Conservation (phyloP, 1,140 invertebrate genomes). For the Drosophila mayri region DNA sequence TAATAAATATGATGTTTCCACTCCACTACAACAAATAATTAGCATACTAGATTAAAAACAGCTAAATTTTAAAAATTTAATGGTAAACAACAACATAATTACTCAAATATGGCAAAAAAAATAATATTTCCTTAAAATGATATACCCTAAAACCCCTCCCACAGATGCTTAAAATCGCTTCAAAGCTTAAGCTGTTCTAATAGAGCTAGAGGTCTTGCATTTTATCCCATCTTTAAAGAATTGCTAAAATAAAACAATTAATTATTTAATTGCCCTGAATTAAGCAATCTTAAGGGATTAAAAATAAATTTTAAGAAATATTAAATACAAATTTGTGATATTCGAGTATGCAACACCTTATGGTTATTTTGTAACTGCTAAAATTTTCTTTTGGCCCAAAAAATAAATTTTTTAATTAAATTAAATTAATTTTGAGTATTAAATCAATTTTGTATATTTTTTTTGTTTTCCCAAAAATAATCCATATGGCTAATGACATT, state of each 20-base stretch:
- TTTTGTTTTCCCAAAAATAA: background rate
- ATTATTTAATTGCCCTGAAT: background rate
- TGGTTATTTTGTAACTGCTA: too few species aligned
- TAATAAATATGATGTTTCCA: background rate
- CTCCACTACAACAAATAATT: background rate
- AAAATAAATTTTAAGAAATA: background rate
- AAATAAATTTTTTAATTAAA: too few species aligned
- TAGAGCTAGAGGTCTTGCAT: background rate
- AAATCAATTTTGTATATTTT: slow-evolving; percentile 1
- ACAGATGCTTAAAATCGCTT: background rate
- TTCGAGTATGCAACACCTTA: too few species aligned
- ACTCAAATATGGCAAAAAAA: too few species aligned
- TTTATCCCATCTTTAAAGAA: background rate
- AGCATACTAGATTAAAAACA: background rate
- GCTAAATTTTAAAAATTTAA: background rate
- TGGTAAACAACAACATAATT: background rate
- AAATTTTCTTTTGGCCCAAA: too few species aligned
- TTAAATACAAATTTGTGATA: background rate
- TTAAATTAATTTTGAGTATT: background rate
- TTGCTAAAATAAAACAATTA: background rate
- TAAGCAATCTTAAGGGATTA: background rate
- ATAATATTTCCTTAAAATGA: too few species aligned
- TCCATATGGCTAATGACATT: background rate
- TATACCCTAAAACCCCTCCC: too few species aligned
- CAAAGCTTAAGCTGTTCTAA: background rate